Base-by-base conservation (phyloP, 2,797 vertebrate species). In the Cercopithecus diana region DNA sequence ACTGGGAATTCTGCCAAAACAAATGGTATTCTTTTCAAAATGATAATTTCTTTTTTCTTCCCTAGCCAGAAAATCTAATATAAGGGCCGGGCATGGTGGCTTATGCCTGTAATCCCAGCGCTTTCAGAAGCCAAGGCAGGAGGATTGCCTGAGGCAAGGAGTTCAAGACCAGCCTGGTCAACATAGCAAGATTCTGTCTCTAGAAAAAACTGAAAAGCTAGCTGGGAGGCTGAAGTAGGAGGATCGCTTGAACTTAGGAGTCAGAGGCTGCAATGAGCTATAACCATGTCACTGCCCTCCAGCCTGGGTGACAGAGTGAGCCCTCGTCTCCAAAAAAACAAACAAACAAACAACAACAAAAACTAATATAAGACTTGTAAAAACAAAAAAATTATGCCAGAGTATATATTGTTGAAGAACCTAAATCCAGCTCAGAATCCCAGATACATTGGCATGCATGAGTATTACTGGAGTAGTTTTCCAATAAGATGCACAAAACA, bases 1-100 rank as follows among this genome's bases (percentile, higher is more conserved):
- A 33, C 95, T 87, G 73, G 85, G 94, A 90, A 81, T 95, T 84
- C 76, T 87, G 94, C 88, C 85, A 57, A 95, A 88, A 93, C 20
- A 89, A 75, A 95, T 1, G 87, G 50, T 67, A 84, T 88, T 97
- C 76, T 96, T 95, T 75, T 92, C 52, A 75, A 98, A 97, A 96
- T 93, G 33, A 57, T 55, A 8, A 58, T 64, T 88, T 92, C 26
- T 84, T 52, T 88, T 81, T 61, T 61, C 30, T 64, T 64, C 28
- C 75, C 92, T 58, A 88, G 33, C 57, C 72, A 95, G 94, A 89
- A 97, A 88, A 96, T 57, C 93, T 93, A 96, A 83, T 61, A 90
- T 80, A 89, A 89, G 22, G 72, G 61, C 14, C 6, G 1, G 30
- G 61, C 30, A 64, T 33, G 61, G 61, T 33, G 61, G 61, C 7